Base-by-base conservation (phyloP, 2,113 vertebrate species). In the Phalacrocorax brasilianus region DNA sequence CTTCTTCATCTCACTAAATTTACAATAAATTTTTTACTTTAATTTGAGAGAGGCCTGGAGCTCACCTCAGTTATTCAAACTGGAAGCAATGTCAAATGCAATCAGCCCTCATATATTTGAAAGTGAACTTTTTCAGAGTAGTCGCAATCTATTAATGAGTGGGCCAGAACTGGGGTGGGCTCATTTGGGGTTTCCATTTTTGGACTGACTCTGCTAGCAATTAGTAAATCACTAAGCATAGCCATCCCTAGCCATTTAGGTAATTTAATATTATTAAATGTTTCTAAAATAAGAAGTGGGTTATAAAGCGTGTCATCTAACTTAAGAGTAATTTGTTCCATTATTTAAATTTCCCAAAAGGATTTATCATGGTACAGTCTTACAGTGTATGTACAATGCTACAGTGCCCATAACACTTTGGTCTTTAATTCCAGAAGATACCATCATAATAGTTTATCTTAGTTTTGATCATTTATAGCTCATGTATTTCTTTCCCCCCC, bases 231-330 rank as follows among this genome's bases (percentile, higher is more conserved):
- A 27, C 94, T 94, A 89, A 97, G 91, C 78, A 91, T 96, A 94
- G 50, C 33, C 70, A 82, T 98, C 98, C 97, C 97, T 89, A 97
- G 97, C 61, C 79, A 97, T 93, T 97, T 98, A 95, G 75, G 88
- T 95, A 98, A 98, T 98, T 98, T 97, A 97, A 96, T 95, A 92
- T 92, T 97, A 91, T 96, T 97, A 97, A 98, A 91, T 90, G 96
- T 95, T 98, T 97, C 97, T 98, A 98, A 98, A 98, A 98, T 97
- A 97, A 96, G 93, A 98, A 98, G 55, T 98, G 91, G 94, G 97
- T 98, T 97, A 98, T 91, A 96, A 97, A 96, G 88, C 89, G 73
- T 88, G 94, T 88, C 76, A 94, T 83, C 89, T 96, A 95, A 86
- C 55, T 92, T 16, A 45, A 93, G 82, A 92, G 72, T 93, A 97